These are phyloP conservation scores for Thrips palmi DNA, from an alignment of 1,140 invertebrate genomes.

Conservation along the genomic window DNA sequence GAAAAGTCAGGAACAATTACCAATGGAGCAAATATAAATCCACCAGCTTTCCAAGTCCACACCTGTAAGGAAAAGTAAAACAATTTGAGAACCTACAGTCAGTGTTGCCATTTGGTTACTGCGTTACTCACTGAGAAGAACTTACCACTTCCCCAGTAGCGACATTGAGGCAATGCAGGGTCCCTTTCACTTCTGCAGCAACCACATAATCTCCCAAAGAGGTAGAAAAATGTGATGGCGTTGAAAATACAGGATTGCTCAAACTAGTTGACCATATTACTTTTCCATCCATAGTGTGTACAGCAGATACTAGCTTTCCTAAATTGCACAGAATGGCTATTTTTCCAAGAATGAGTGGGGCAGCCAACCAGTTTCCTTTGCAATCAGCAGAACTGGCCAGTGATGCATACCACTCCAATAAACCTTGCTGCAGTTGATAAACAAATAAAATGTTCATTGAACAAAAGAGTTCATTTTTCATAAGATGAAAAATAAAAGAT, in stretches of 20 bases:
- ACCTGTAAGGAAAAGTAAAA: conserved; percentile 28
- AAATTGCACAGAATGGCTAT: too few relatives aligned
- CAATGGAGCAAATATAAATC: conserved; percentile 47
- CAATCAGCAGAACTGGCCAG: conserved; percentile 31
- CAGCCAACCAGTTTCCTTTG: conserved; percentile 23
- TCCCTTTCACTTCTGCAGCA: conserved; percentile 32
- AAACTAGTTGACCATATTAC: too few relatives aligned
- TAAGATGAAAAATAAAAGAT: conserved; percentile 9
- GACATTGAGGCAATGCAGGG: conserved; percentile 28
- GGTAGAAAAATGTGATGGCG: conserved; percentile 31
- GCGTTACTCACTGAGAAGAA: too few relatives aligned
- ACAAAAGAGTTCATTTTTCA: conserved; percentile 11
- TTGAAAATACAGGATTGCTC: too few relatives aligned
- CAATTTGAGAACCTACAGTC: too few relatives aligned
- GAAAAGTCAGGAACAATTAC: conserved; percentile 18
- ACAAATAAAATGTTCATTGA: background rate
- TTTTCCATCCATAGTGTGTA: too few relatives aligned
- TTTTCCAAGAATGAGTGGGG: too few relatives aligned
- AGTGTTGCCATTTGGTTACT: too few relatives aligned
- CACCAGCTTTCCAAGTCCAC: conserved; percentile 32
- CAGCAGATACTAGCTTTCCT: too few relatives aligned
- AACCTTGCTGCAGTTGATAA: too few relatives aligned
- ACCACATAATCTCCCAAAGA: conserved; percentile 15
- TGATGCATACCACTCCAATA: conserved; percentile 25
- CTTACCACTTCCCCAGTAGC: conserved; percentile 24